Base-by-base conservation (phyloP, 2,888 invertebrate species). In the Trissoscelio sp. region DNA sequence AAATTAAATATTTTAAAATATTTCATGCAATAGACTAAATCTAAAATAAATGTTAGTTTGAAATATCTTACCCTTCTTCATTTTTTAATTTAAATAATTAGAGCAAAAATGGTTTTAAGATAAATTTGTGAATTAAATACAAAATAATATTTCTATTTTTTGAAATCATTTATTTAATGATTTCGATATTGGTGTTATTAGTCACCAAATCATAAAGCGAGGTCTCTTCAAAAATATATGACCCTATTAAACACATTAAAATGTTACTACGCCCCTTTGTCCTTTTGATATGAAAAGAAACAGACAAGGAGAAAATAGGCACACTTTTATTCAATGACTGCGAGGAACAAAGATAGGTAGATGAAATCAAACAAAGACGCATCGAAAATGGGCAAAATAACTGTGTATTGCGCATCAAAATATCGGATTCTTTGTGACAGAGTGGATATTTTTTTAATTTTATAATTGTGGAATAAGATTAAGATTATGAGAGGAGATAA, bases 371-470 rank as follows among this genome's bases (percentile, higher is more conserved):
- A 58, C 64, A 64, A 53, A 55, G 55, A 55, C 20, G 18, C 51
- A 11, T 31, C 42, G 42, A 53, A 55, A 55, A 55, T 55, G 12
- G 73, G 51, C 55, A 64, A 62, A 62, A 44, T 28, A 42, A 73
- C 44, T 39, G 55, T 39, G 55, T 62, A 73, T 14, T 31, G 44
- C 62, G 51, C 62, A 48, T 73, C 62, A 55, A 69, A 57, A 57
- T 39, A 57, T 55, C 14, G 3, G 24, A 11, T 20, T 53, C 39
- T 31, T 39, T 39, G 39, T 51, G n/a, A 18, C 6, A 6, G 18
- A 12, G 1, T 20, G 12, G 3, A 24, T n/a, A n/a, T n/a, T n/a
- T n/a, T n/a, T n/a, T 31, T 7, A 31, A 31, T 31, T 31, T 31
- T 31, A 31, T 0, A 31, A 31, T 2, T 31, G 6, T 31, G 9